Base-by-base conservation (phyloP, 2,113 vertebrate species). In the Balaenoptera acutorostrata region DNA sequence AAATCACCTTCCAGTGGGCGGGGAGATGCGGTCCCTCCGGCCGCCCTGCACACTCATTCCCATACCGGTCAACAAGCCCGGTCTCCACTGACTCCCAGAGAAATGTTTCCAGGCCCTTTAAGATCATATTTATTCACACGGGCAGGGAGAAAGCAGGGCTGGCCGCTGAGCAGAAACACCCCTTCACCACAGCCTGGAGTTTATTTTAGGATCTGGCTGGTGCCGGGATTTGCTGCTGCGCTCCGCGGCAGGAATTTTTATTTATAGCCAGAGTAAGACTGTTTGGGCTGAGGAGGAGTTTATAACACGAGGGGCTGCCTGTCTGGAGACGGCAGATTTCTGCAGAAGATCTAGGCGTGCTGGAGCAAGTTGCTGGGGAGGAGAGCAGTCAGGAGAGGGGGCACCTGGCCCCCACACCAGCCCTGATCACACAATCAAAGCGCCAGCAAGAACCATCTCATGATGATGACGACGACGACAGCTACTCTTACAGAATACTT, bases 131-230 rank as follows among this genome's bases (percentile, higher is more conserved):
- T 83, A 55, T n/a, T 0, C 61, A 57, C 5, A 0, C 11, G 72
- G n/a, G 52, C 55, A 57, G 31, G 36, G 39, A 61, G 69, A 4
- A 63, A 12, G 94, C 84, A 81, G 96, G 85, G 95, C n/a, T 41
- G 78, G 92, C 83, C 72, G 15, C 90, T 74, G 82, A 83, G 14
- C 25, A 93, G 75, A 89, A 93, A 23, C 39, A 21, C 88, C 12
- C 18, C 29, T 55, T 82, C 57, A 61, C 59, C 46, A 44, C 44
- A 75, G 96, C 82, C 85, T 66, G 52, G 0, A 31, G 89, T 96
- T 98, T 97, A 97, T 96, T 97, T 95, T 95, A 64, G 98, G 97
- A 91, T 61, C 25, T 61, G 95, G 96, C 69, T 91, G 83, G 89
- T 27, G 93, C 95, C 88, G 0, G 49, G 71, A 92, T 95, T 61